Evolutionary conservation across 2,113 vertebrate species (phyloP), one percentile per base, ranked within the genome.

Genomic region (Urocolius indicus): DNA sequence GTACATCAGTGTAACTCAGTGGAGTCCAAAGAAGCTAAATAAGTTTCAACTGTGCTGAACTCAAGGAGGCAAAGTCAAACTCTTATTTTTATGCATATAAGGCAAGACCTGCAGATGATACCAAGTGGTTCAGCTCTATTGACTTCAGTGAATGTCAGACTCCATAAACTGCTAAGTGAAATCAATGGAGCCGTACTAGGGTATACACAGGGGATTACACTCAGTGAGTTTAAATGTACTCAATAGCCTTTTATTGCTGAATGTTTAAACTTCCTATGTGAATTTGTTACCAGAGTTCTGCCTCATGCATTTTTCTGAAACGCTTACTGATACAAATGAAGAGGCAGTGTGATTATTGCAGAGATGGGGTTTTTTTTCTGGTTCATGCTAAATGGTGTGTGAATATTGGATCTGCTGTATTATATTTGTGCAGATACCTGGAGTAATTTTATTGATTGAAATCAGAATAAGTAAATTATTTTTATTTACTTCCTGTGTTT

Each of bases 381-480:
- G 7, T 58, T 62, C 26, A 8, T 69, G 55, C 36, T 94, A 77
- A 73, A 32, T 91, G 38, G 36, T 78, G 10, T 68, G 82, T 87
- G 72, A 85, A 84, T 89, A 71, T 15, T 51, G 4, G 48, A 74
- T 67, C 73, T 93, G 14, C 38, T 91, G 43, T 55, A 30, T 54
- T 49, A 10, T 29, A 66, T 66, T 92, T 96, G 59, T 67, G n/a
- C 59, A 93, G 52, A 57, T 87, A 91, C 48, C 38, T 78, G 7
- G 15, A 72, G 32, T 77, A 5, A 48, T 94, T 89, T 30, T 84
- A 65, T 96, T 91, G 84, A 91, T 59, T 96, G 71, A 80, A 74
- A 75, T 83, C 15, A 78, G 22, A 90, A 61, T 91, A 94, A 91
- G 79, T 68, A 93, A 91, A 34, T 92, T 84, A 24, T 90, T 4